A percentile compares a stretch with the other conserved stretches of the same genome.
Conservation (phyloP, 2,113 vertebrate species). For the Aptenodytes patagonicus region DNA sequence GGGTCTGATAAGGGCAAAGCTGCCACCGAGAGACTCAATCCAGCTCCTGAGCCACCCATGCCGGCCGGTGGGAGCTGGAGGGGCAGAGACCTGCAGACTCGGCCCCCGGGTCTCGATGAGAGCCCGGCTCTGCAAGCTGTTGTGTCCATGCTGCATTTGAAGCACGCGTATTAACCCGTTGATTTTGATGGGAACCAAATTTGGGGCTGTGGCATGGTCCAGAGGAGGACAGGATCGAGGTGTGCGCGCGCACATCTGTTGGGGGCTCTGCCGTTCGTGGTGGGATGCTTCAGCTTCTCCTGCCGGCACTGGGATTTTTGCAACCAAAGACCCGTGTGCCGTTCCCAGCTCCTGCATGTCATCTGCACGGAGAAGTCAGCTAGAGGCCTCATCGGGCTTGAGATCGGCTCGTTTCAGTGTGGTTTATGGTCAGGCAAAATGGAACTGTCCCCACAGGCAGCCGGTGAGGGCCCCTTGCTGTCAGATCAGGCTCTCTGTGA, state of each 20-base stretch:
- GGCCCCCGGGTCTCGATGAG: accelerated
- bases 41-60: background rate
- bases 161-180: accelerated
- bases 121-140: background rate
- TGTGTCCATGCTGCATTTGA: background rate
- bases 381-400: background rate
- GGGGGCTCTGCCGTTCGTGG: accelerated
- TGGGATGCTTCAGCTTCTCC: background rate
- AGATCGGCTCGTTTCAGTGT: background rate
- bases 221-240: background rate
- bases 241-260: accelerated
- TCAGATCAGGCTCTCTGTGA: background rate
- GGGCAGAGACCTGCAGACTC: background rate
- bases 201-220: accelerated
- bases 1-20: background rate
- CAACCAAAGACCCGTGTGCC: background rate
- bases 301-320: background rate
- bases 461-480: background rate
- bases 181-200: background rate
- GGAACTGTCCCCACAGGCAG: background rate
- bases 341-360: background rate
- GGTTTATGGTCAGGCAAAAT: background rate
- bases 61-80: accelerated
- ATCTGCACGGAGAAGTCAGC: background rate
- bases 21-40: background rate